A percentile compares a stretch with the other conserved stretches of the same genome.
These are phyloP conservation scores for Sialis lutaria DNA, from an alignment of 2,888 invertebrate species.

Conservation along the genomic window DNA sequence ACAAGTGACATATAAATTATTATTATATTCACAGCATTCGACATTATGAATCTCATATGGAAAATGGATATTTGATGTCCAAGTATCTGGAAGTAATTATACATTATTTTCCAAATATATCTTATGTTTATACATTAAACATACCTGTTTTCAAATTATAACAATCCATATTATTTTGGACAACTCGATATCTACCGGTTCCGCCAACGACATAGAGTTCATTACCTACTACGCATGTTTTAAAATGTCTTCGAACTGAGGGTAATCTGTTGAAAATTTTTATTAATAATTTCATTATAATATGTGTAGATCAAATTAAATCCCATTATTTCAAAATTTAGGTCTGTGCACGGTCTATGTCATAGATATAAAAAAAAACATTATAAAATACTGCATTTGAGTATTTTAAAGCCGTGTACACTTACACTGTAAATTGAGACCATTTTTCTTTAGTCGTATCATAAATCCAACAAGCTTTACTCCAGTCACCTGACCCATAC, in stretches of 20 bases:
- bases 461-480: constrained; percentile 19
- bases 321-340: too few species aligned
- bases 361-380: neutral
- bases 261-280: constrained; percentile 15
- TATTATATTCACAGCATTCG: constrained; percentile 18
- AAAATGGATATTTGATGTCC: constrained; percentile 15
- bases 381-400: neutral
- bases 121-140: neutral
- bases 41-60: constrained; percentile 16
- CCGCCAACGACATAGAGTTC: constrained; percentile 21
- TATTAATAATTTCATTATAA: neutral
- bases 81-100: constrained; percentile 12
- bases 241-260: constrained; percentile 21
- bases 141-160: constrained; percentile 18
- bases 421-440: constrained; percentile 17
- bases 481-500: constrained; percentile 21
- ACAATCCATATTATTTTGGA: constrained; percentile 20
- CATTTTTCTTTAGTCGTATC: constrained; percentile 19
- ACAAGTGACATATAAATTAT: constrained; percentile 13
- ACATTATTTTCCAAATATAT: neutral
- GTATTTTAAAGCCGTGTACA: too few species aligned
- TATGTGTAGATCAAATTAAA: neutral
- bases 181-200: constrained; percentile 18
- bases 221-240: constrained; percentile 18
- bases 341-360: neutral